These are phyloP conservation scores for Cephonodes hylas DNA, from an alignment of 2,888 invertebrate genomes.

Conservation along the genomic window DNA sequence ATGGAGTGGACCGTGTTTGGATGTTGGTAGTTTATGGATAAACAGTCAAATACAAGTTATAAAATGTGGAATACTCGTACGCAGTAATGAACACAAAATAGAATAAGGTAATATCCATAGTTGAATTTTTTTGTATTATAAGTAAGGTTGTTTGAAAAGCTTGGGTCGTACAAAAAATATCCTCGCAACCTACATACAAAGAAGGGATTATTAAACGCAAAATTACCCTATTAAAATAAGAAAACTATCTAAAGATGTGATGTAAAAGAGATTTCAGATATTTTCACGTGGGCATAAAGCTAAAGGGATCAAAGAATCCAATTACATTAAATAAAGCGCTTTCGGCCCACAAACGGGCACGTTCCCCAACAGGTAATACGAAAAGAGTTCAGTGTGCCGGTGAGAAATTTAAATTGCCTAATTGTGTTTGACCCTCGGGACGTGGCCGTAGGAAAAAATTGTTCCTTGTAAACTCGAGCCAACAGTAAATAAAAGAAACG, in stretches of 20 bases:
- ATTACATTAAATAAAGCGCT: constrained; percentile 6
- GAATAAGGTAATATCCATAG: too few relatives aligned
- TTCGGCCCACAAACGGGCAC: not conserved
- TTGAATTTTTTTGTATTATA: too few relatives aligned
- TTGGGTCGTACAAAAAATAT: not conserved
- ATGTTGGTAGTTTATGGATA: too few relatives aligned
- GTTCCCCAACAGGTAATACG: not conserved
- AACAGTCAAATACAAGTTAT: too few relatives aligned
- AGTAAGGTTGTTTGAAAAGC: too few relatives aligned
- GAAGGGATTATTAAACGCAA: not conserved
- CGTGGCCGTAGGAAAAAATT: not conserved
- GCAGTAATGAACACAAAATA: too few relatives aligned
- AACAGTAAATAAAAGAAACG: too few relatives aligned
- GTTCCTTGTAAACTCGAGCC: not conserved
- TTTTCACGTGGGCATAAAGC: constrained; percentile 6
- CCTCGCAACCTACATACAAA: not conserved
- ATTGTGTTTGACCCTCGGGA: not conserved
- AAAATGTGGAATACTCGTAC: too few relatives aligned
- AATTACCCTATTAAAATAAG: constrained; percentile 10
- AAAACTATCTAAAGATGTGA: constrained; percentile 5
- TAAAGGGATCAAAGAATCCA: constrained; percentile 9
- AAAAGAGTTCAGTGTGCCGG: constrained; percentile 2
- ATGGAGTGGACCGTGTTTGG: too few relatives aligned
- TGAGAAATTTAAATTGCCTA: constrained; percentile 8
- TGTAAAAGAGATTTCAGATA: not conserved